These are phyloP conservation scores for Chromobotia macracanthus DNA, from an alignment of 2,797 vertebrate genomes.

Conservation along the genomic window DNA sequence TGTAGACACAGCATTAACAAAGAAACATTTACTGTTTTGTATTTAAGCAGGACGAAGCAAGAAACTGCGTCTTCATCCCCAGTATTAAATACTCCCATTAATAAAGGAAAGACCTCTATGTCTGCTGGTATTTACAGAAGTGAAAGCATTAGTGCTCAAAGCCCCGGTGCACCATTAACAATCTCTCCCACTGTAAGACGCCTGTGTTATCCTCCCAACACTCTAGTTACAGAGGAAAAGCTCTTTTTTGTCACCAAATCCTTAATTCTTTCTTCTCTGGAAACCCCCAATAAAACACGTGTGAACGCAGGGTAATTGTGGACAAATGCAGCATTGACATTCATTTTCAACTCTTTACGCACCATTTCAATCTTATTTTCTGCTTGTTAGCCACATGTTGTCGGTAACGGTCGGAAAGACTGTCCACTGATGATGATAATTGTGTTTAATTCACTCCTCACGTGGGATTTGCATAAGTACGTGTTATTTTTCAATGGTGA, in stretches of 20 bases:
- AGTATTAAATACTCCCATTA: conserved; percentile 62
- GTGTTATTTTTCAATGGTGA: conserved; percentile 80
- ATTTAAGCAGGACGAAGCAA: conserved; percentile 56
- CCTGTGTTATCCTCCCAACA: conserved; percentile 81
- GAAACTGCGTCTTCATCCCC: conserved; percentile 23
- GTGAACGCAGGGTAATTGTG: conserved; percentile 99
- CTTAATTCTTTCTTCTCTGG: conserved; percentile 86
- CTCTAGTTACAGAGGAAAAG: conserved; percentile 82
- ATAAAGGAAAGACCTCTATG: conserved; percentile 68
- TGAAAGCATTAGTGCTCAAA: conserved; percentile 82
- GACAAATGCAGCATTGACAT: conserved; percentile 99
- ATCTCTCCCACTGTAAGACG: conserved; percentile 83
- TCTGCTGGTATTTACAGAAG: conserved; percentile 79
- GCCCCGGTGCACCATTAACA: conserved; percentile 82
- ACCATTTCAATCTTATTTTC: conserved; percentile 99
- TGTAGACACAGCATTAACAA: conserved; percentile 69
- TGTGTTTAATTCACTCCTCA: conserved; percentile 95
- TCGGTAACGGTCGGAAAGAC: conserved; percentile 97
- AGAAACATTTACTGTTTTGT: conserved; percentile 75
- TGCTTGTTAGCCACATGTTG: conserved; percentile 99
- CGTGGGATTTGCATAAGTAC: conserved; percentile 92
- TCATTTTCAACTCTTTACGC: conserved; percentile 99
- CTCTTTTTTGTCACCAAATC: conserved; percentile 87
- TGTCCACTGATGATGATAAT: conserved; percentile 98
- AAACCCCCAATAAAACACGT: conserved; percentile 95